Evolutionary conservation across 2,797 vertebrate species (phyloP).

Genomic region (Enteromius viviparus): DNA sequence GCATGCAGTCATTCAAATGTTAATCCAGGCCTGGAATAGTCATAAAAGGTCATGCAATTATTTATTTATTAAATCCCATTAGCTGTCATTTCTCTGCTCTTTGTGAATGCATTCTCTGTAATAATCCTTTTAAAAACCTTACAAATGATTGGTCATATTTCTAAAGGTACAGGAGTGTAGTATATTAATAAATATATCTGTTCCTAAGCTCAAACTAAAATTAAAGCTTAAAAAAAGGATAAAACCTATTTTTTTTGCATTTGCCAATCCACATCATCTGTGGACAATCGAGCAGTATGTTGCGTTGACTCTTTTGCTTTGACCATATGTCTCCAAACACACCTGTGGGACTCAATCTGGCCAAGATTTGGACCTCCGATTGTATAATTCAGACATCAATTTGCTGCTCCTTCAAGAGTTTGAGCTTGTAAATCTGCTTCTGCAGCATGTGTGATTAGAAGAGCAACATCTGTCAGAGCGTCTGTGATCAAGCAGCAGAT

Average conservation of each 20-base stretch:
- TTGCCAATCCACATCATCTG: neutral
- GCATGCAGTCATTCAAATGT: neutral
- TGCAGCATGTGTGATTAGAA: slow-evolving; percentile 6
- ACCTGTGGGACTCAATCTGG: neutral
- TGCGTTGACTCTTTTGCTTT: neutral
- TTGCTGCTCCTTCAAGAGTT: slow-evolving; percentile 1
- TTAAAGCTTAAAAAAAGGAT: neutral
- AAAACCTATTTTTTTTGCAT: neutral
- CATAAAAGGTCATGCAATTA: neutral
- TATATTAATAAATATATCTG: neutral
- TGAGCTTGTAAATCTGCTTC: slow-evolving; percentile 9
- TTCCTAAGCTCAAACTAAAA: neutral
- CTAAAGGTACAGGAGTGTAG: neutral
- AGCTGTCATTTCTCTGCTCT: neutral
- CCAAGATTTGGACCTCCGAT: neutral
- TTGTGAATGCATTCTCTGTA: neutral
- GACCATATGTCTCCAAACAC: neutral
- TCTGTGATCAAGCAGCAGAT: neutral
- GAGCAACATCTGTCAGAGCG: slow-evolving; percentile 7
- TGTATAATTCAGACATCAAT: neutral
- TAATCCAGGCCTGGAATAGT: neutral
- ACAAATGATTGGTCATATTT: neutral
- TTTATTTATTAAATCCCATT: neutral
- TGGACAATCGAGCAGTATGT: neutral
- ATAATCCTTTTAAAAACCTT: neutral